Conservation (phyloP, 64 coral and sea anemone species). For the Montipora foliosa region DNA sequence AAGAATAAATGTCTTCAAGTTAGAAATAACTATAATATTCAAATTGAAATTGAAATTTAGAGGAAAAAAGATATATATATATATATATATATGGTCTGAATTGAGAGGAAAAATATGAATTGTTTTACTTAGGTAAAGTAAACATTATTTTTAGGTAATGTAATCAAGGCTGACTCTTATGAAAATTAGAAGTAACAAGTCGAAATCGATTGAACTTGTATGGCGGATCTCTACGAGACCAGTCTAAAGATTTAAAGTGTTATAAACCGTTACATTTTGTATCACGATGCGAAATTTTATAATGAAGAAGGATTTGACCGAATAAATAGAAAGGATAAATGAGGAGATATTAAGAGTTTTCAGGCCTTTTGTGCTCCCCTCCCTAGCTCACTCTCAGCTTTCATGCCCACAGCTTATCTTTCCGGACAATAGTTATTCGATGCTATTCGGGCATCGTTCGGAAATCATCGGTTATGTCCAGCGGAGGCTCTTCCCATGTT, state of each 20-base stretch:
- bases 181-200: too few species aligned
- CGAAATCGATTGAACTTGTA: too few species aligned
- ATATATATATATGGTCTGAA: too few species aligned
- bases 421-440: background rate
- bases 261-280: background rate
- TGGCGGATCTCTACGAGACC: too few species aligned
- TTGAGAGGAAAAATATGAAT: background rate
- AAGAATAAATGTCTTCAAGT: background rate
- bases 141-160: background rate
- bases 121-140: background rate
- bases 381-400: too few species aligned
- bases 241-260: background rate
- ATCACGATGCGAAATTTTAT: slow-evolving; percentile 20
- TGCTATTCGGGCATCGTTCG: background rate
- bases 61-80: background rate
- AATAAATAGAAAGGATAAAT: background rate
- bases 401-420: background rate
- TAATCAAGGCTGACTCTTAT: background rate
- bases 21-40: background rate
- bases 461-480: background rate
- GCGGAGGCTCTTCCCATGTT: background rate
- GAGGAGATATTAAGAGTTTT: background rate
- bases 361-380: background rate
- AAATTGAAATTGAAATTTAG: slow-evolving; percentile 1
- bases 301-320: background rate